Conservation (phyloP, 2,113 vertebrate genomes). For the Varanus salvator region DNA sequence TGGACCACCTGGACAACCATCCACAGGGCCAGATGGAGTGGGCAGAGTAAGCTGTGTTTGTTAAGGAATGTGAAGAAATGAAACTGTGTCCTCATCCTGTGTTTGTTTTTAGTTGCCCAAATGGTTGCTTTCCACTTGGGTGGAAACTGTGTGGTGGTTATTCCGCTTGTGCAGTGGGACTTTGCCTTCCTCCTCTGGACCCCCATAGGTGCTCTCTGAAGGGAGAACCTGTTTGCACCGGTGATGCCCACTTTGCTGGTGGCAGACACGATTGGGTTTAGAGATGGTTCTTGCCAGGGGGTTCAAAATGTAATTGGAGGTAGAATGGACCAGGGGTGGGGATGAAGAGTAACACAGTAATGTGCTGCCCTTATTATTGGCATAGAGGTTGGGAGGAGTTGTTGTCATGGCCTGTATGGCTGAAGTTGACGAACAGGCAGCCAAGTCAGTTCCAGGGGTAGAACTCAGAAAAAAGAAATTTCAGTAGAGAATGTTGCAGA, state of each 20-base stretch:
- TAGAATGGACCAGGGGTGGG: no score
- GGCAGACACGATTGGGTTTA: not conserved
- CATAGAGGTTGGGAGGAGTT: no score
- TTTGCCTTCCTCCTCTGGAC: not conserved
- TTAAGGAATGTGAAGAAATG: not conserved
- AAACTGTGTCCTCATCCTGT: not conserved
- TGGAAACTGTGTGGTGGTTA: not conserved
- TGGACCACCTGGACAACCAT: slow-evolving; percentile 91
- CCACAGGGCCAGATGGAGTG: slow-evolving; percentile 84
- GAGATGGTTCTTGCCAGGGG: not conserved
- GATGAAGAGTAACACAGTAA: no score
- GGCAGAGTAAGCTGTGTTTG: slow-evolving; percentile 73
- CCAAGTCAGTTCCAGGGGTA: not conserved
- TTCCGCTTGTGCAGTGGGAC: not conserved
- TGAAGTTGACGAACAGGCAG: not conserved
- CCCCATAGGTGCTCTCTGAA: not conserved
- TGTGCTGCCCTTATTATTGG: no score
- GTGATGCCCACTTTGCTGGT: not conserved
- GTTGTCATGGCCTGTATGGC: not conserved
- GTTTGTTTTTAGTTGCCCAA: not conserved
- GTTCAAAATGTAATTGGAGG: not conserved
- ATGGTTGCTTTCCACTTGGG: not conserved
- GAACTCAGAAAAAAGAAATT: not conserved
- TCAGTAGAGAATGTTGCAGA: no score
- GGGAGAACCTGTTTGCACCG: not conserved